A percentile compares a stretch with the other conserved stretches of the same genome.
Conservation (phyloP, 2,888 invertebrate genomes). For the Mactromeris polynyma region DNA sequence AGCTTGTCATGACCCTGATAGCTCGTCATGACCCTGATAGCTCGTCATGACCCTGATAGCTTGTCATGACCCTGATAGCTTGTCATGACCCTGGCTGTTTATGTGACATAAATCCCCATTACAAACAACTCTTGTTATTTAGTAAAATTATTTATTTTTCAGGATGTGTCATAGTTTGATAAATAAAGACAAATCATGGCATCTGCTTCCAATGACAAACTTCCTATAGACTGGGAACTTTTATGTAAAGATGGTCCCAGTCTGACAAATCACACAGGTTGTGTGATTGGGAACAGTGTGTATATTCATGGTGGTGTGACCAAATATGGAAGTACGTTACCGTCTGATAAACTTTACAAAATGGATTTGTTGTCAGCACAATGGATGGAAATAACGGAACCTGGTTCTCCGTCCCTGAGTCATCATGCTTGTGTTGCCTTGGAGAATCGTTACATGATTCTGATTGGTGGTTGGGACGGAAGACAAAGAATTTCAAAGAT, state of each 20-base stretch:
- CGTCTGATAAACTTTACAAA: slow-evolving; percentile 79
- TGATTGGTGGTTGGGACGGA: slow-evolving; percentile 87
- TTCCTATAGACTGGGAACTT: slow-evolving; percentile 75
- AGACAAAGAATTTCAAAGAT: slow-evolving; percentile 79
- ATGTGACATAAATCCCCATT: too few relatives aligned
- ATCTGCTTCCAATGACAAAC: slow-evolving; percentile 24
- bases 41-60: too few relatives aligned
- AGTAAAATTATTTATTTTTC: neutral
- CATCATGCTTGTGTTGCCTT: slow-evolving; percentile 85
- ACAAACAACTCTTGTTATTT: too few relatives aligned
- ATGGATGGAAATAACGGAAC: slow-evolving; percentile 73
- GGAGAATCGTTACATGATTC: slow-evolving; percentile 82
- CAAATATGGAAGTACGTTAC: slow-evolving; percentile 77
- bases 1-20: too few relatives aligned
- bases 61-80: too few relatives aligned
- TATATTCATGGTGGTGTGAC: slow-evolving; percentile 86
- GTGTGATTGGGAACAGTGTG: slow-evolving; percentile 76
- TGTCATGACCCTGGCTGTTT: neutral
- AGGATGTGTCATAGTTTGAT: neutral
- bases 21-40: too few relatives aligned
- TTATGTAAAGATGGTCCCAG: slow-evolving; percentile 89
- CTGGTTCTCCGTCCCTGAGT: slow-evolving; percentile 84
- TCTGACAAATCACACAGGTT: slow-evolving; percentile 82
- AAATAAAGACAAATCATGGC: slow-evolving; percentile 36
- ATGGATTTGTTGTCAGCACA: slow-evolving; percentile 71